phyloP scores from a whole-genome alignment of 2,113 vertebrate species.

The Ceyx cyanopectus region DNA sequence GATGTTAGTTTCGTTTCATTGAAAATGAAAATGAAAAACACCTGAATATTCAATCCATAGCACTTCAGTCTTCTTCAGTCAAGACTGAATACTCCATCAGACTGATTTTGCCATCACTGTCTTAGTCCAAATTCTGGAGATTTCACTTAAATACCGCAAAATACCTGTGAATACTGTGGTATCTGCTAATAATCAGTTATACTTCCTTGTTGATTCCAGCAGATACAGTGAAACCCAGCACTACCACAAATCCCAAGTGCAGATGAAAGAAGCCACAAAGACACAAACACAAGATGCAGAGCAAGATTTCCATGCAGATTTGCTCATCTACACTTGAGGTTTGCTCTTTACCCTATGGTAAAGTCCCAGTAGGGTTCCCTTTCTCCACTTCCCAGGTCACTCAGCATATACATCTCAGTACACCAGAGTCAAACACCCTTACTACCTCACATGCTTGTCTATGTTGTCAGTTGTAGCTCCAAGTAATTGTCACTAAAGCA shows the following conservation, averaged over 20 bases:
- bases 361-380: background rate
- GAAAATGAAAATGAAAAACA: background rate
- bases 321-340: background rate
- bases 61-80: background rate
- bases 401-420: background rate
- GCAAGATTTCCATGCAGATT: background rate
- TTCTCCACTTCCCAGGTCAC: background rate
- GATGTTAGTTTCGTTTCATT: background rate
- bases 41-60: background rate
- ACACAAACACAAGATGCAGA: background rate
- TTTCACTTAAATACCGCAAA: background rate
- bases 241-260: background rate
- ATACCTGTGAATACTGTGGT: background rate
- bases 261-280: background rate
- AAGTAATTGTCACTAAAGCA: background rate
- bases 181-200: background rate
- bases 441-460: background rate
- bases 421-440: background rate
- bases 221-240: background rate
- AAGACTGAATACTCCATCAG: background rate
- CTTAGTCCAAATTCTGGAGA: background rate
- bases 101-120: background rate
- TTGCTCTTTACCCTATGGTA: background rate
- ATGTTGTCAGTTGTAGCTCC: background rate
- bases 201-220: background rate